phyloP scores from a whole-genome alignment of 1,140 invertebrate species.

The Drosophila trapezifrons region DNA sequence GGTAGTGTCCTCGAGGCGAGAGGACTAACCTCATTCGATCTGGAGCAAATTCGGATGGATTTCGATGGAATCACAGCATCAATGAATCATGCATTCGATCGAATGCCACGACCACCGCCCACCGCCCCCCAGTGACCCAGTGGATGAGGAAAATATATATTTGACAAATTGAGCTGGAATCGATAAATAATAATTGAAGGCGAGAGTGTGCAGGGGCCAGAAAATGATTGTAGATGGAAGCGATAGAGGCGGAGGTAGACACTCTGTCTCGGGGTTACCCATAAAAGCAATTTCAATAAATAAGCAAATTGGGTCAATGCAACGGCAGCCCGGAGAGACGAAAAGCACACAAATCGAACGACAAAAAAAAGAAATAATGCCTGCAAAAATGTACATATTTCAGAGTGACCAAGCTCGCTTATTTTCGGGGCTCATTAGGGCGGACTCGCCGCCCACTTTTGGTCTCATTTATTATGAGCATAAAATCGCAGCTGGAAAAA shows the following conservation, averaged over 20 bases:
- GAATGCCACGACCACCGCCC: no score
- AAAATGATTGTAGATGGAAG: slow-evolving; percentile 45
- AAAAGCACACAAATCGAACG: slow-evolving; percentile 18
- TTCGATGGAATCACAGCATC: slow-evolving; percentile 21
- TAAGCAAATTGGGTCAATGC: slow-evolving; percentile 77
- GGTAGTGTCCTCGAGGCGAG: slow-evolving; percentile 28
- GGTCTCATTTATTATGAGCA: slow-evolving; percentile 66
- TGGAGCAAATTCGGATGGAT: slow-evolving; percentile 20
- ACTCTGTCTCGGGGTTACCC: slow-evolving; percentile 18
- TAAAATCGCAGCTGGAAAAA: slow-evolving; percentile 33
- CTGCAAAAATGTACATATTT: slow-evolving; percentile 20
- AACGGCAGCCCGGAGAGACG: slow-evolving; percentile 27
- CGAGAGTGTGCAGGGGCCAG: slow-evolving; percentile 36
- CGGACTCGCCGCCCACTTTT: slow-evolving; percentile 22
- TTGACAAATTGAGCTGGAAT: slow-evolving; percentile 74
- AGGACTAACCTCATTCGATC: slow-evolving; percentile 17
- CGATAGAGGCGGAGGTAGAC: slow-evolving; percentile 35
- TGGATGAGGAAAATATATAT: slow-evolving; percentile 37
- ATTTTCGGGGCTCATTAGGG: slow-evolving; percentile 61
- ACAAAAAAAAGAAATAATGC: not conserved
- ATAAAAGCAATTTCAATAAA: slow-evolving; percentile 80
- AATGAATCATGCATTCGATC: slow-evolving; percentile 40
- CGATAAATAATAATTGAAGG: slow-evolving; percentile 73
- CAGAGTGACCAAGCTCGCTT: slow-evolving; percentile 18
- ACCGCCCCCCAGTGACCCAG: slow-evolving; percentile 14